Percentiles rank a stretch among this genome's conserved stretches.
Conservation (phyloP, 2,113 vertebrate species). For the Hypocryptadius cinnamomeus region DNA sequence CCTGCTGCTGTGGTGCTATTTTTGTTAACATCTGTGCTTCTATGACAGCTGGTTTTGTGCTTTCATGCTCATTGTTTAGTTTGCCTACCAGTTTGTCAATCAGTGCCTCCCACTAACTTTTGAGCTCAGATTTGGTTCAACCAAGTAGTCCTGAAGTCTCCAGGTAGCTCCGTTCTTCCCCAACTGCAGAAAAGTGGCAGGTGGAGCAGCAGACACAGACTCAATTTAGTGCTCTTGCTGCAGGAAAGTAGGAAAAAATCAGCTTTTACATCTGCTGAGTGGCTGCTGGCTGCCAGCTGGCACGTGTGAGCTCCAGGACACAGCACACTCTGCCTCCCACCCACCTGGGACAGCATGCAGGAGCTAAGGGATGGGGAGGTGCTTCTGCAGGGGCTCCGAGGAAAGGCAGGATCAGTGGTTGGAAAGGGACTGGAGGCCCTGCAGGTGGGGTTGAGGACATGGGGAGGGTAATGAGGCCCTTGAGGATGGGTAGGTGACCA, state of each 20-base stretch:
- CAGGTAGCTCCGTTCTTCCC: neutral
- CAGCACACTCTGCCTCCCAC: neutral
- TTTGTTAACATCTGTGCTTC: neutral
- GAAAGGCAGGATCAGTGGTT: neutral
- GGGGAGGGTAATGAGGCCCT: neutral
- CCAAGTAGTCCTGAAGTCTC: neutral
- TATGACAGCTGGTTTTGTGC: neutral
- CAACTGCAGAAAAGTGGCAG: too few relatives aligned
- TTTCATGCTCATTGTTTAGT: neutral
- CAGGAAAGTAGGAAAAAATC: neutral
- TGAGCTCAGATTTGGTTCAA: neutral
- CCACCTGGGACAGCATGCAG: neutral
- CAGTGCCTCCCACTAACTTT: neutral
- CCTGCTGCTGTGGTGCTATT: neutral
- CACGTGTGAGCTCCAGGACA: neutral
- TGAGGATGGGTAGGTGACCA: neutral
- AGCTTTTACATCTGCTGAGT: neutral
- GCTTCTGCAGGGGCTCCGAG: neutral
- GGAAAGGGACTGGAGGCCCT: neutral
- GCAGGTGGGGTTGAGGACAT: neutral
- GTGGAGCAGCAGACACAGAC: neutral
- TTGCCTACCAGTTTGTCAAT: neutral
- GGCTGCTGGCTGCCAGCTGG: neutral
- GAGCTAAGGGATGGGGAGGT: neutral
- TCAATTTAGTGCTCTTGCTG: neutral